Evolutionary conservation across 2,797 vertebrate genomes (phyloP).

Genomic region (Anisognathus igniventris): DNA sequence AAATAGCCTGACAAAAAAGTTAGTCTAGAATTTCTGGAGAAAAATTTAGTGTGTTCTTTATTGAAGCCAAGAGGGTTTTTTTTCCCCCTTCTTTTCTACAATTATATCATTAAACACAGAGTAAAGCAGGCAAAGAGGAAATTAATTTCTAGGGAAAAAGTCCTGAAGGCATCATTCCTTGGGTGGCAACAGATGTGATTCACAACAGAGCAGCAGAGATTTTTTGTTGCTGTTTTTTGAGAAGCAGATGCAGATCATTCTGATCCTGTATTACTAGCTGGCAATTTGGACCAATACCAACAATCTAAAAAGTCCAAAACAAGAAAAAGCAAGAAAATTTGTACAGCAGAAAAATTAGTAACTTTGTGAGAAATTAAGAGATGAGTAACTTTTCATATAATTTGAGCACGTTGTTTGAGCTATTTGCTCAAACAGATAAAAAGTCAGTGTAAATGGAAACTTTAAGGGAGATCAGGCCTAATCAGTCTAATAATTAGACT

Average conservation of each 20-base stretch:
- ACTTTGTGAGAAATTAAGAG: not conserved
- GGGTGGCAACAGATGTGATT: constrained; percentile 51
- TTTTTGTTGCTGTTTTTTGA: not conserved
- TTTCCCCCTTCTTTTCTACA: not conserved
- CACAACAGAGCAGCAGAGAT: not conserved
- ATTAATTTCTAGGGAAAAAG: constrained; percentile 52
- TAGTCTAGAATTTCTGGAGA: not conserved
- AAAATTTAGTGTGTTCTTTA: constrained; percentile 9
- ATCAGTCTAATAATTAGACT: not conserved
- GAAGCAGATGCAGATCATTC: constrained; percentile 39
- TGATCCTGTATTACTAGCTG: not conserved
- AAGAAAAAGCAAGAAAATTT: not conserved
- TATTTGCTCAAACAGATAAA: not conserved
- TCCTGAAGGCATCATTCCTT: constrained; percentile 55
- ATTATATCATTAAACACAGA: constrained; percentile 66
- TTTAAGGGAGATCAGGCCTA: not conserved
- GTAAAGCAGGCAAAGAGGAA: constrained; percentile 58
- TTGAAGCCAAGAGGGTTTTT: not conserved
- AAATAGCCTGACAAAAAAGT: constrained; percentile 5
- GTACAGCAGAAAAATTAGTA: not conserved
- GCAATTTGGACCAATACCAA: not conserved
- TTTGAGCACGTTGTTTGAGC: not conserved
- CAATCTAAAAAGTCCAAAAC: not conserved
- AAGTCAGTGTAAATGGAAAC: not conserved
- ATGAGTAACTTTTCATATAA: not conserved